phyloP scores from a whole-genome alignment of 92 coral and sea anemone genomes.

The Pocillopora meandrina region DNA sequence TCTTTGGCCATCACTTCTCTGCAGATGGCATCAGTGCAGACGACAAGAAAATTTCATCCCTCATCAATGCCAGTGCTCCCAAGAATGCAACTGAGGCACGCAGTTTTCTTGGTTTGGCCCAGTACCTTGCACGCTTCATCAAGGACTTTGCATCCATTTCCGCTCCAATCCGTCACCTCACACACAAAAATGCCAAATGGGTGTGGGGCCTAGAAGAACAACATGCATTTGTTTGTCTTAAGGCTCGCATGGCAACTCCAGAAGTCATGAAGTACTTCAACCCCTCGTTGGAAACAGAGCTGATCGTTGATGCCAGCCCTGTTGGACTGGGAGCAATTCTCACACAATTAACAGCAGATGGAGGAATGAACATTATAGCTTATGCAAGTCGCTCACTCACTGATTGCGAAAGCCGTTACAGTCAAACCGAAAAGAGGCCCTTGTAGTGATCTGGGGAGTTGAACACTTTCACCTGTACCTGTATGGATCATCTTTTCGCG shows the following conservation, averaged over 20 bases:
- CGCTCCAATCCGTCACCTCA: constrained; percentile 64
- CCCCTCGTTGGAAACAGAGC: constrained; percentile 37
- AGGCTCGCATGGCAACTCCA: constrained; percentile 41
- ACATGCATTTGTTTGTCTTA: constrained; percentile 45
- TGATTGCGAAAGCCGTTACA: constrained; percentile 28
- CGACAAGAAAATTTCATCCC: constrained; percentile 26
- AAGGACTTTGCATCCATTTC: constrained; percentile 61
- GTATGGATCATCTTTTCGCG: too few species aligned
- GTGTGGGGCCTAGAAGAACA: constrained; percentile 51
- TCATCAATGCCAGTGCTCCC: constrained; percentile 39
- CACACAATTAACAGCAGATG: constrained; percentile 6
- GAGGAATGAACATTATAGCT: constrained; percentile 24
- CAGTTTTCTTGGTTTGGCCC: constrained; percentile 68
- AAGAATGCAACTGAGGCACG: constrained; percentile 58
- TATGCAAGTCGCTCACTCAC: constrained; percentile 40
- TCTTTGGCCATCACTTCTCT: constrained; percentile 33
- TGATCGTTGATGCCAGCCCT: constrained; percentile 38
- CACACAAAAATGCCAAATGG: constrained; percentile 31
- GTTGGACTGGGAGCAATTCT: constrained; percentile 46
- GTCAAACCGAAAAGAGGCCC: too few species aligned
- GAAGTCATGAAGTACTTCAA: constrained; percentile 57
- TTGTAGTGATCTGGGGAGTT: too few species aligned
- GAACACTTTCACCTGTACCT: too few species aligned
- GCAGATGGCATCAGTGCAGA: constrained; percentile 30
- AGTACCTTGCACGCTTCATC: constrained; percentile 63